Percentiles rank a stretch among this genome's conserved stretches.
These are phyloP conservation scores for Anser cygnoides DNA, from an alignment of 2,113 vertebrate genomes.

Conservation along the genomic window DNA sequence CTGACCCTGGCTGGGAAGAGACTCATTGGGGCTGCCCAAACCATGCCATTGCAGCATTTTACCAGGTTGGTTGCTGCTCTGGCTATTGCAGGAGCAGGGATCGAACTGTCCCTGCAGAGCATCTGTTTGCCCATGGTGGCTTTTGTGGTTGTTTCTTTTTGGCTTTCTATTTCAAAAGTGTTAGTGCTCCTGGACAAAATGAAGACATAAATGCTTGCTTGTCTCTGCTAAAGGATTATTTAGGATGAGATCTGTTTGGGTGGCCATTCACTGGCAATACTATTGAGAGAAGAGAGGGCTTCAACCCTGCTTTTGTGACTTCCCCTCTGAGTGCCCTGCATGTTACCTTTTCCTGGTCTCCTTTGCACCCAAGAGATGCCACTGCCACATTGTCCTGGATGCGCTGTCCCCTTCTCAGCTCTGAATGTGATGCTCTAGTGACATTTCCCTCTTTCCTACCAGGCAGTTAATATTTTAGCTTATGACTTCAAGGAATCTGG, in stretches of 20 bases:
- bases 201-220: neutral
- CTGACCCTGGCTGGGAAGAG: neutral
- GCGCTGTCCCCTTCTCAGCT: neutral
- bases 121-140: rapidly evolving
- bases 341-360: neutral
- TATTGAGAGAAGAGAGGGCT: neutral
- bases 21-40: neutral
- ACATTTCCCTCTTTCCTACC: neutral
- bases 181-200: neutral
- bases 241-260: neutral
- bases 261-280: neutral
- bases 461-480: neutral
- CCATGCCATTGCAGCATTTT: neutral
- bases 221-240: neutral
- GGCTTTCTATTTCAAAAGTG: neutral
- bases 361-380: neutral
- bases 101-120: neutral
- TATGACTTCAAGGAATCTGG: neutral
- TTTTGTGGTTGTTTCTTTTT: neutral
- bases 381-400: neutral
- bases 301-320: neutral
- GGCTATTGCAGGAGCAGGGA: neutral
- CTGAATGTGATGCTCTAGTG: neutral
- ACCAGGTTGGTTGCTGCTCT: neutral
- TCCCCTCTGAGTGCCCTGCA: rapidly evolving